Percentiles rank a stretch among this genome's conserved stretches.
These are phyloP conservation scores for Echinometra lucunter DNA, from an alignment of 53 echinoderm and acorn worm genomes.

Conservation along the genomic window DNA sequence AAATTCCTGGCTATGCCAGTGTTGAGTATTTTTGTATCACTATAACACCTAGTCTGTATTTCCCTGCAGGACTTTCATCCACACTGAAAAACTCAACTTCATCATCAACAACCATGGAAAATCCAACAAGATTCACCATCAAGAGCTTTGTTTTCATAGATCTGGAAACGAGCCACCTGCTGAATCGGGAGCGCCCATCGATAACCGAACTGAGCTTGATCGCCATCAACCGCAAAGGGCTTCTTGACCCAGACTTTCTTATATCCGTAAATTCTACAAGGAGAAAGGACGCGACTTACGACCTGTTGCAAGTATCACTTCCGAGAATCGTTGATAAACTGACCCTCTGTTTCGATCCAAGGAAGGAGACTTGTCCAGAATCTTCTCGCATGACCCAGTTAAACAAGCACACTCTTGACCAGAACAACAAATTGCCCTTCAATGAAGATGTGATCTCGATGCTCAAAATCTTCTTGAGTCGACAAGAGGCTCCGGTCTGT, in stretches of 20 bases:
- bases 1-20: too few species aligned
- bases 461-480: slow-evolving; percentile 71
- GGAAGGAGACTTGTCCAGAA: slow-evolving; percentile 72
- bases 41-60: too few species aligned
- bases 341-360: slow-evolving; percentile 83
- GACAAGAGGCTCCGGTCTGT: slow-evolving; percentile 81
- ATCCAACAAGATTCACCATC: not conserved
- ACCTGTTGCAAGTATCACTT: not conserved
- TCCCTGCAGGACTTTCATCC: too few species aligned
- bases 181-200: slow-evolving; percentile 75
- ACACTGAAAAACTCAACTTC: too few species aligned
- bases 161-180: slow-evolving; percentile 80
- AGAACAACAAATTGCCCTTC: slow-evolving; percentile 69
- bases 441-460: slow-evolving; percentile 70
- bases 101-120: not conserved
- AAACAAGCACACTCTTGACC: slow-evolving; percentile 75
- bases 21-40: too few species aligned
- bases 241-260: slow-evolving; percentile 2
- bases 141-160: slow-evolving; percentile 94
- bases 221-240: slow-evolving; percentile 83
- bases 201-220: slow-evolving; percentile 90
- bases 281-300: not conserved
- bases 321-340: slow-evolving; percentile 88
- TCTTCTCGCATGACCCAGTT: slow-evolving; percentile 73
- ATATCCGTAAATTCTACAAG: not conserved